Evolutionary conservation across 2,888 invertebrate genomes (phyloP), one percentile per base, ranked within the genome.

Genomic region (Aphodius sticticus): DNA sequence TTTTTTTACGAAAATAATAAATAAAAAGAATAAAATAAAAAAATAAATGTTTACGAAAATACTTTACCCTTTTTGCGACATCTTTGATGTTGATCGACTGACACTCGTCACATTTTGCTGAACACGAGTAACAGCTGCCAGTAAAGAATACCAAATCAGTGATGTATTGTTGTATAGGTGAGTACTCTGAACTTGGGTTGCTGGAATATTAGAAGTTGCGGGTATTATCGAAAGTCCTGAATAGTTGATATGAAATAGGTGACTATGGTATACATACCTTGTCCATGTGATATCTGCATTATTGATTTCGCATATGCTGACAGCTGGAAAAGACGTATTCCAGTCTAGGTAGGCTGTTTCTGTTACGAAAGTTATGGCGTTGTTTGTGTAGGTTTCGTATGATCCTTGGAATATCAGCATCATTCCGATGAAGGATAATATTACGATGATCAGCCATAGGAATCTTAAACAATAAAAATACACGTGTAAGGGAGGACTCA

Each of bases 271-370:
- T 53, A 12, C 4, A 7, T 53, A 53, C 53, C 53, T 53, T 53
- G 86, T 86, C 86, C 86, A 87, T 16, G 86, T 84, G 1, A 87
- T 85, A 82, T 88, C 88, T 6, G 86, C 85, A 81, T 87, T 87
- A 80, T 86, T 85, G 81, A 88, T 87, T 83, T 93, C 92, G 83
- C 93, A 93, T 14, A 93, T 86, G 0, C 92, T 92, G 2, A 93
- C 88, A 0, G 93, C 91, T 2, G 93, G 93, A 86, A 93, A 93
- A 0, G 92, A 91, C 0, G 93, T 93, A 82, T 92, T 90, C 92
- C 93, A 93, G 81, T 91, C 89, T 81, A 93, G 84, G 84, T 92
- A 93, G 72, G 92, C 90, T 0, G 93, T 93, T 85, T 91, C 90
- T 0, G 90, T 90, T 2, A 89, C 89, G 84, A 90, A 91, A 83